Evolutionary conservation across 2,888 invertebrate species (phyloP).

Genomic region (Caprella mutica): DNA sequence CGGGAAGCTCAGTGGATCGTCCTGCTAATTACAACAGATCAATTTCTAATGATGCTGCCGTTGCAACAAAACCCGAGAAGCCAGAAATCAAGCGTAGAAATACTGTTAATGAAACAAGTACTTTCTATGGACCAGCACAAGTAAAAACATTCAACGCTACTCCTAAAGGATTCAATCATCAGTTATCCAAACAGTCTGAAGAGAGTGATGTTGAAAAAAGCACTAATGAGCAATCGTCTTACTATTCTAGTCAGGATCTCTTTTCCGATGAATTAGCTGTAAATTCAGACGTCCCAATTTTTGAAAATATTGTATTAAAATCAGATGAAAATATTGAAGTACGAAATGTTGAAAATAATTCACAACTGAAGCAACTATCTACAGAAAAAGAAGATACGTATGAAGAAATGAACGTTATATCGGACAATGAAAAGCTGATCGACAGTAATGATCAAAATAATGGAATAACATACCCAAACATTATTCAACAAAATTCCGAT

Average conservation of each 20-base stretch:
- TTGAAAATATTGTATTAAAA: no score
- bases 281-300: no score
- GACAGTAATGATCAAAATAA: no score
- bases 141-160: neutral
- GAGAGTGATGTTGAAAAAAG: constrained; percentile 10
- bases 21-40: neutral
- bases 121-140: neutral
- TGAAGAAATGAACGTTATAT: no score
- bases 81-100: constrained; percentile 37
- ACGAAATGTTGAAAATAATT: no score
- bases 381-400: no score
- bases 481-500: no score
- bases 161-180: neutral
- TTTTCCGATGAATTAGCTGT: neutral
- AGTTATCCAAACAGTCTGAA: no score
- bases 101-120: neutral
- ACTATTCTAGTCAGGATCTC: neutral
- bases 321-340: no score
- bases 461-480: no score
- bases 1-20: constrained; percentile 38
- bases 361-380: no score
- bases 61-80: neutral
- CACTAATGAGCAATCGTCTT: neutral
- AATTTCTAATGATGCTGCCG: neutral
- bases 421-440: no score